These are phyloP conservation scores for Spisula solida DNA, from an alignment of 2,888 invertebrate species.

Conservation along the genomic window DNA sequence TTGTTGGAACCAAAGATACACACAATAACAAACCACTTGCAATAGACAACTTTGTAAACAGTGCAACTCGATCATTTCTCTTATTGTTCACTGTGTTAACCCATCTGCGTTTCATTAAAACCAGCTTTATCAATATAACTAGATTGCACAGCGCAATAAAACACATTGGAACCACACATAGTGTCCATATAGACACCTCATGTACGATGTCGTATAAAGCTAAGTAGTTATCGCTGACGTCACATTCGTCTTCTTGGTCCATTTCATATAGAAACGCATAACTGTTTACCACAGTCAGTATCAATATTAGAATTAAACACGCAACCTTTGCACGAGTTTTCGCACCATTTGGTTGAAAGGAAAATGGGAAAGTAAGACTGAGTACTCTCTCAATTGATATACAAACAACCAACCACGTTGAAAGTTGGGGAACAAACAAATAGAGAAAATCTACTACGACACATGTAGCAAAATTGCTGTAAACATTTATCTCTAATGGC, in stretches of 20 bases:
- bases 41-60: neutral
- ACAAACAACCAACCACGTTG: neutral
- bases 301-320: neutral
- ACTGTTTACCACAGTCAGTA: neutral
- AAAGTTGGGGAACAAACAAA: neutral
- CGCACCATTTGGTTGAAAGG: neutral
- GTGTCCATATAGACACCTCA: neutral
- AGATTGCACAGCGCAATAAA: neutral
- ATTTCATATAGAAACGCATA: neutral
- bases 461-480: neutral
- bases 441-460: neutral
- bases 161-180: neutral
- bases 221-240: neutral
- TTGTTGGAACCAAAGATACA: neutral
- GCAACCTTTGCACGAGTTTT: neutral
- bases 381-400: constrained; percentile 4
- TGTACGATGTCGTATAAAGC: neutral
- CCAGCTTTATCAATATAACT: neutral
- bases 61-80: neutral
- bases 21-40: neutral
- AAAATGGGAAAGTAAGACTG: neutral
- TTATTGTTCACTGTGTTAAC: neutral
- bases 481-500: neutral
- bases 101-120: neutral
- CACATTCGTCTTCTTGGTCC: neutral